Base-by-base conservation (phyloP, 2,797 vertebrate species). In the Glossophaga mutica region DNA sequence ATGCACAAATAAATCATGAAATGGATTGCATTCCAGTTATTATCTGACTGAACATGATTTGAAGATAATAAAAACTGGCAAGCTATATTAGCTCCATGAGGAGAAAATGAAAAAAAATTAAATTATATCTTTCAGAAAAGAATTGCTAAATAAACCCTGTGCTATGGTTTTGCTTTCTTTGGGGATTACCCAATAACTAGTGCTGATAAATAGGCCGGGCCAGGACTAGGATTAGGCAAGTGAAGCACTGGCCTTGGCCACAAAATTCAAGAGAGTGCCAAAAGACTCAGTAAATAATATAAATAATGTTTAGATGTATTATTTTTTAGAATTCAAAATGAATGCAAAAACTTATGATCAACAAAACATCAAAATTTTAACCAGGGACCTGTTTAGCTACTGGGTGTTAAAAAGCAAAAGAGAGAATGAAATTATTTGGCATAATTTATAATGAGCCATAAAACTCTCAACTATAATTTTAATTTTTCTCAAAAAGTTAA, bases 391-490 rank as follows among this genome's bases (percentile, higher is more conserved):
- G 22, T 50, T 65, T 32, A 16, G 10, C 93, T 74, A 48, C 77
- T 21, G 34, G 0, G 12, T 26, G 5, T 82, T 8, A 65, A 87
- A 92, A 74, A 91, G 1, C 8, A 65, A 77, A 86, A 88, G 34
- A 73, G 8, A 95, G 48, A 86, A 70, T 68, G 14, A 90, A 88
- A 87, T 74, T 92, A 26, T 77, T 52, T 90, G 52, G 24, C 8
- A 26, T 87, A 73, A 85, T 68, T 94, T 39, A 62, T 48, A 78
- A 16, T 39, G 0, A 87, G 39, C 37, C 65, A 46, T 73, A 65
- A 90, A 96, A 92, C n/a, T 24, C 39, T 93, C 70, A 91, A 48
- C 29, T 29, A 68, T 39, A 77, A 86, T 83, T 94, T 89, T 74
- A 74, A 86, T 78, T 70, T 78, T 83, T 62, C 71, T 90, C 44